These are phyloP conservation scores for Mus musculus DNA, from an alignment of 2,113 vertebrate species.

Conservation along the genomic window DNA sequence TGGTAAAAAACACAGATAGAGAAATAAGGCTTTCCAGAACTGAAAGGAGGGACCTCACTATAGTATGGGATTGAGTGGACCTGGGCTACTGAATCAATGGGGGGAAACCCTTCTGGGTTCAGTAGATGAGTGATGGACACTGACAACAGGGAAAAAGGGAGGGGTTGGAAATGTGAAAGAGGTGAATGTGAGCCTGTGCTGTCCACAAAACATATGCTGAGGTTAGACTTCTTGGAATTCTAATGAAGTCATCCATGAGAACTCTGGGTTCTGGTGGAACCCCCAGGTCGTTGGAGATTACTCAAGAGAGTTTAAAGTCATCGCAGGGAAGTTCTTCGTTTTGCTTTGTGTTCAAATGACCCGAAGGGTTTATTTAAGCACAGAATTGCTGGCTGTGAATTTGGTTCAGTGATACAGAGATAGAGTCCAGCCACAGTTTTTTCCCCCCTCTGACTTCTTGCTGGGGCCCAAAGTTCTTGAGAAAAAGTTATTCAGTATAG, in stretches of 20 bases:
- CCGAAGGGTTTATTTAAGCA: neutral
- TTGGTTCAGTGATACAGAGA: neutral
- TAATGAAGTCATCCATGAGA: neutral
- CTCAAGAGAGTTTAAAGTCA: neutral
- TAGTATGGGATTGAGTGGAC: neutral
- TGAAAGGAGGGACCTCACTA: neutral
- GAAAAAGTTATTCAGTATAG: neutral
- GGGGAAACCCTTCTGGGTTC: neutral
- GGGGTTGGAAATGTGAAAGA: neutral
- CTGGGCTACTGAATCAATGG: neutral
- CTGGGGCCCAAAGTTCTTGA: neutral
- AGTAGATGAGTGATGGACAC: neutral
- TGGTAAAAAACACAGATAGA: neutral
- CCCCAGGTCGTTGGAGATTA: neutral
- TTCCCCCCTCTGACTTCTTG: neutral
- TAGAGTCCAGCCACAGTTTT: neutral
- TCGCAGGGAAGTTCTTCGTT: neutral
- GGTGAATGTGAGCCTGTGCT: neutral
- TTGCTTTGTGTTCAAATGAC: neutral
- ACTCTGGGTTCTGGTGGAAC: neutral
- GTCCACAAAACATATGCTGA: neutral
- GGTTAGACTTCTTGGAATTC: neutral
- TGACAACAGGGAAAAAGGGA: neutral
- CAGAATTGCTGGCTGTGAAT: neutral
- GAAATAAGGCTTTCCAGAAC: neutral